A percentile compares a stretch with the other conserved stretches of the same genome.
phyloP scores from a whole-genome alignment of 2,113 vertebrate species.

The Aldabrachelys gigantea region DNA sequence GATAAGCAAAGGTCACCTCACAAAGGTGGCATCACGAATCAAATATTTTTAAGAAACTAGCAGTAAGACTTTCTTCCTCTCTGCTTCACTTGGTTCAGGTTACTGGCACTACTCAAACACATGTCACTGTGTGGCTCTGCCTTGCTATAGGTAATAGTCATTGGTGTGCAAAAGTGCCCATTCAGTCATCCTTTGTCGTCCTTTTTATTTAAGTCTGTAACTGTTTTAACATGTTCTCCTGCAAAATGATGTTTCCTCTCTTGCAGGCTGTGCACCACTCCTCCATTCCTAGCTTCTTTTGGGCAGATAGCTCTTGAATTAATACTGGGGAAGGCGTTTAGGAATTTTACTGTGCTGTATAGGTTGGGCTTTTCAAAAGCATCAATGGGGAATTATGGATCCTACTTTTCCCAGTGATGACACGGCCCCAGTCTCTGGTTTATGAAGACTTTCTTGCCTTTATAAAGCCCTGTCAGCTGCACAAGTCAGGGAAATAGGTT shows the following conservation, averaged over 20 bases:
- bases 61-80: no score
- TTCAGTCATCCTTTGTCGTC: not conserved
- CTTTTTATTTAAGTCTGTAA: not conserved
- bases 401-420: not conserved
- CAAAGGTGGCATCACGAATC: not conserved
- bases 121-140: not conserved
- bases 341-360: rapidly evolving
- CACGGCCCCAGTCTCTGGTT: not conserved
- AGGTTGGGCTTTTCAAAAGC: not conserved
- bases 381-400: rapidly evolving
- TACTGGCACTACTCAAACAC: not conserved
- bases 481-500: not conserved
- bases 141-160: not conserved
- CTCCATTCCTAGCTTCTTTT: no score
- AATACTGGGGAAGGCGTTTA: rapidly evolving
- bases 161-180: not conserved
- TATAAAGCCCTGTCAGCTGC: not conserved
- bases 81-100: not conserved
- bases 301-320: not conserved
- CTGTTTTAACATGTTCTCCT: not conserved
- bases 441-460: not conserved
- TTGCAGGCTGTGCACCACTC: not conserved
- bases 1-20: not conserved
- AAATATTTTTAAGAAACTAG: not conserved
- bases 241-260: not conserved